Percentiles rank a stretch among this genome's conserved stretches.
Conservation (phyloP, 2,113 vertebrate species). For the Podarcis raffonei region DNA sequence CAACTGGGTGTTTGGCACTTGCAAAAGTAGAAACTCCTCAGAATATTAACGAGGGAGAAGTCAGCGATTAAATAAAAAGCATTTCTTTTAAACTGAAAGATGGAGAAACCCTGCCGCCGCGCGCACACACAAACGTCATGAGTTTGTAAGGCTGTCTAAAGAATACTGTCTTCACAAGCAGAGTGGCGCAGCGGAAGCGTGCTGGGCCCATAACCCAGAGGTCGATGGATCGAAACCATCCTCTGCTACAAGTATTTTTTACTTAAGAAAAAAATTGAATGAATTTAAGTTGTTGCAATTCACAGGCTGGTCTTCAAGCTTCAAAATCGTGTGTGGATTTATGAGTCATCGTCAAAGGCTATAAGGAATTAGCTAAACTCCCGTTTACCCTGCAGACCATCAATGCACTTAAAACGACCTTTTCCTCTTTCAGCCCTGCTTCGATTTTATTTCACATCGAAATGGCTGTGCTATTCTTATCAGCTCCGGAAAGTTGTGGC, state of each 20-base stretch:
- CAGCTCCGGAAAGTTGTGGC: neutral
- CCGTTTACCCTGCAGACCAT: neutral
- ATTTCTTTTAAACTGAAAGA: neutral
- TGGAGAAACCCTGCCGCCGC: neutral
- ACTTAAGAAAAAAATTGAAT: neutral
- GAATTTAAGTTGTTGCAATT: no score
- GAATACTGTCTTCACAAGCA: fast-evolving
- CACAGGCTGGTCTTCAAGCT: no score
- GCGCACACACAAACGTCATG: neutral
- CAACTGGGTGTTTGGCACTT: neutral
- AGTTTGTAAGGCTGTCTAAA: neutral
- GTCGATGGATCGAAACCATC: slow-evolving; percentile 31
- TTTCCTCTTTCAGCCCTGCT: neutral
- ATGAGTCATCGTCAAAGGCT: neutral
- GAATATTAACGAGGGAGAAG: neutral
- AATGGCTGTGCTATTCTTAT: neutral
- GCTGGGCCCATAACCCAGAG: slow-evolving; percentile 47
- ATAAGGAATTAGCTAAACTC: neutral
- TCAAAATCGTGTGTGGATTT: neutral
- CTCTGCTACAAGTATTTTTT: neutral
- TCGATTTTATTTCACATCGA: neutral
- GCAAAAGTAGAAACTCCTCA: neutral
- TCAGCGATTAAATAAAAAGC: no score
- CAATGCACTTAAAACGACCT: neutral
- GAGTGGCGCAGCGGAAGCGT: slow-evolving; percentile 48